Conservation (phyloP, 1,140 invertebrate species). For the Arion vulgaris region DNA sequence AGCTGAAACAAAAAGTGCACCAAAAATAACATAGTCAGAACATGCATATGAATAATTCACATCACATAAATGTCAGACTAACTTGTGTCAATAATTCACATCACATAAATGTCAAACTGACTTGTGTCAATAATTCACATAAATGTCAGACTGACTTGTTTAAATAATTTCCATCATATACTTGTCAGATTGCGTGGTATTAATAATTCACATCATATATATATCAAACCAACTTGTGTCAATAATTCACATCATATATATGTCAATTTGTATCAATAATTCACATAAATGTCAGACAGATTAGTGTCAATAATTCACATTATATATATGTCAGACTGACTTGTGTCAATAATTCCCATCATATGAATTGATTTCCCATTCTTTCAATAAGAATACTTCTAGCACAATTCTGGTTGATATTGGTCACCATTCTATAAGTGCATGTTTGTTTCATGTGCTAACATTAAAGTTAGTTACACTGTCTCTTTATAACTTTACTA, state of each 20-base stretch:
- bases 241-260: background rate
- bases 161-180: no score
- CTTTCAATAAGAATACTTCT: no score
- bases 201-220: background rate
- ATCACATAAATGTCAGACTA: background rate
- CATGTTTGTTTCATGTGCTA: no score
- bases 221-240: background rate
- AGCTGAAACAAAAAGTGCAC: slow-evolving; percentile 49
- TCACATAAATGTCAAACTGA: background rate
- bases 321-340: no score
- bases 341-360: background rate
- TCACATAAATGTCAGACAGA: background rate
- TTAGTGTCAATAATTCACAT: background rate
- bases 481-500: no score
- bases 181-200: no score
- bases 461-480: no score
- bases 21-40: background rate
- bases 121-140: background rate
- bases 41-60: background rate
- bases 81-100: background rate
- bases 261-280: background rate
- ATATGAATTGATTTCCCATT: no score
- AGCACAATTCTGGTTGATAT: no score
- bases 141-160: background rate
- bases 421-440: no score